Percentiles rank a stretch among this genome's conserved stretches.
phyloP scores from a whole-genome alignment of 2,888 invertebrate genomes.

The Agelastica alni region DNA sequence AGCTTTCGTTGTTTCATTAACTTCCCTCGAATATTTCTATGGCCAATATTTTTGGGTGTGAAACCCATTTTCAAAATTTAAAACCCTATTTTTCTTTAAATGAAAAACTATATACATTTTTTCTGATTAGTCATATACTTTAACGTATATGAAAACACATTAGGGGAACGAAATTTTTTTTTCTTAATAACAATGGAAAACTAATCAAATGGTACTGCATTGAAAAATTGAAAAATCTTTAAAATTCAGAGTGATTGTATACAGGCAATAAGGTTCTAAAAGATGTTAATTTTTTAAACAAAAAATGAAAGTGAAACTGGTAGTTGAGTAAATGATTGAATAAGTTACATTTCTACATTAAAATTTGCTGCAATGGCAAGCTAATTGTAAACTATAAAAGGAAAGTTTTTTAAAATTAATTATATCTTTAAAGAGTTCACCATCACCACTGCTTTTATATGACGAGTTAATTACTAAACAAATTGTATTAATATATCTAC shows the following conservation, averaged over 20 bases:
- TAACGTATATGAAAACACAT: background rate
- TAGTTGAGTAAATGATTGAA: slow-evolving; percentile 1
- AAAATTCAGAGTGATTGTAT: background rate
- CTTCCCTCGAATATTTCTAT: slow-evolving; percentile 34
- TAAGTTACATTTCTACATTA: background rate
- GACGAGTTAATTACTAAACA: background rate
- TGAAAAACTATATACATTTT: background rate
- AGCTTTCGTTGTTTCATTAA: slow-evolving; percentile 38
- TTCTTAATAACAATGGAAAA: background rate
- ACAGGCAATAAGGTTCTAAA: background rate
- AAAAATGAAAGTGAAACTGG: slow-evolving; percentile 13
- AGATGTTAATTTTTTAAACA: slow-evolving; percentile 15
- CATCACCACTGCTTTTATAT: background rate
- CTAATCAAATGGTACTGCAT: background rate
- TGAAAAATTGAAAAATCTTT: background rate
- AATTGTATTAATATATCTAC: slow-evolving; percentile 21
- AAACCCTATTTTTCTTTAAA: background rate
- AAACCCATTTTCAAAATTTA: background rate
- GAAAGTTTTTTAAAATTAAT: background rate
- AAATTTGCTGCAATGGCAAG: background rate
- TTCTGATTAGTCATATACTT: background rate
- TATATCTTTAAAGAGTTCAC: background rate
- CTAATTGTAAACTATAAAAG: background rate
- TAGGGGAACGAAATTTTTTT: background rate
- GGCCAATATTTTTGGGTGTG: background rate